Percentiles rank a stretch among this genome's conserved stretches.
Evolutionary conservation across 1,140 invertebrate genomes (phyloP).

Genomic region (Sinonovacula constricta): DNA sequence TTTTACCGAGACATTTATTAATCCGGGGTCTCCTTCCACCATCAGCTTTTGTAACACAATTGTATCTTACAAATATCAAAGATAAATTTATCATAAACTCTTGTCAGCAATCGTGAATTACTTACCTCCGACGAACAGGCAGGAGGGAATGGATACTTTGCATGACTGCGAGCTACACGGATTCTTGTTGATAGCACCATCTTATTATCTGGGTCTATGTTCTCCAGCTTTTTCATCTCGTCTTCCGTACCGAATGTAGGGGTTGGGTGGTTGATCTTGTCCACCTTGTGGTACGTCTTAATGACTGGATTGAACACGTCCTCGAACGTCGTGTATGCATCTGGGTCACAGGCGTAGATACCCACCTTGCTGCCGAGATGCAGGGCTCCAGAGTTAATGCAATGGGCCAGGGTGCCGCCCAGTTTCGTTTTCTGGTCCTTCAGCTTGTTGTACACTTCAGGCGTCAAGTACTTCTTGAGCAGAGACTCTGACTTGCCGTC

Average conservation of each 20-base stretch:
- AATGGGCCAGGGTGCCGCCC: conserved; percentile 67
- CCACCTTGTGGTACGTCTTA: conserved; percentile 72
- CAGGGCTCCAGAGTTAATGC: conserved; percentile 68
- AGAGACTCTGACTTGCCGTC: conserved; percentile 61
- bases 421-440: conserved; percentile 68
- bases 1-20: too few species aligned
- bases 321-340: conserved; percentile 72
- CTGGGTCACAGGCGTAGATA: conserved; percentile 71
- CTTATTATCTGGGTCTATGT: conserved; percentile 77
- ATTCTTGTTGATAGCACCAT: conserved; percentile 81
- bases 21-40: too few species aligned
- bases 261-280: conserved; percentile 85
- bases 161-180: conserved; percentile 71
- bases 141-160: conserved; percentile 68
- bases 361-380: conserved; percentile 70
- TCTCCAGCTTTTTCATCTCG: conserved; percentile 64
- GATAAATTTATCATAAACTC: too few species aligned
- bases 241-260: conserved; percentile 80
- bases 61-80: too few species aligned
- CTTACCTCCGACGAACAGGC: conserved; percentile 87
- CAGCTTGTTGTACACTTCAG: conserved; percentile 62
- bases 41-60: too few species aligned
- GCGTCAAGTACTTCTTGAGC: conserved; percentile 67
- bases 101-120: conserved; percentile 1
- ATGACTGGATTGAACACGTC: conserved; percentile 71